Evolutionary conservation across 2,797 vertebrate genomes (phyloP).

Genomic region (Coracias cyanogaster): DNA sequence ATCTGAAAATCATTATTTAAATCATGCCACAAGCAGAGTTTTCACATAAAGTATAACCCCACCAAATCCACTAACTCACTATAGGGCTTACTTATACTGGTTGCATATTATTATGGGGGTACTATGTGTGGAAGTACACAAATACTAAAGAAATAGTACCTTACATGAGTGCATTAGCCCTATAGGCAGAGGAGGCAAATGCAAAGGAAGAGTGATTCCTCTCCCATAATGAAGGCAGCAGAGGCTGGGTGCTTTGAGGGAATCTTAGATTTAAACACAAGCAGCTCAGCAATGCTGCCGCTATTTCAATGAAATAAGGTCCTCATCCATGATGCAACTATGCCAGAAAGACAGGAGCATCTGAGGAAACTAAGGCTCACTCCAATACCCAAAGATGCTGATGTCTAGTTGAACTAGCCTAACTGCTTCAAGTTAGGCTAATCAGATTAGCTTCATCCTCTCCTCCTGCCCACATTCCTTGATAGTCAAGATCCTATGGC

Average conservation of each 20-base stretch:
- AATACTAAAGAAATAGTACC: not conserved
- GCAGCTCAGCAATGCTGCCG: not conserved
- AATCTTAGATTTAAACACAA: not conserved
- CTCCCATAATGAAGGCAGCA: not conserved
- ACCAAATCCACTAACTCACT: not conserved
- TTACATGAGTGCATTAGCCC: not conserved
- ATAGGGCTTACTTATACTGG: not conserved
- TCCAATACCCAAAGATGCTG: not conserved
- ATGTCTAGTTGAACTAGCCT: not conserved
- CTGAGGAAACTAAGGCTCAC: not conserved
- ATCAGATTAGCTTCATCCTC: not conserved
- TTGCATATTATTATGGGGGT: not conserved
- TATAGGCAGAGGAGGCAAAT: not conserved
- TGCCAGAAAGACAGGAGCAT: not conserved
- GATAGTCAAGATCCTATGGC: not conserved
- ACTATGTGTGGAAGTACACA: not conserved
- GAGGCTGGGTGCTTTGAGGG: not conserved
- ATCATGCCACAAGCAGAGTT: not conserved
- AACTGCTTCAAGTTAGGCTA: not conserved
- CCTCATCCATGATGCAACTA: not conserved
- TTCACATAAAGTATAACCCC: not conserved
- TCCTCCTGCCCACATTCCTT: not conserved
- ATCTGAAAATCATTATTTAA: not conserved
- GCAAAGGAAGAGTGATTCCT: not conserved
- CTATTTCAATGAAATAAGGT: not conserved